Base-by-base conservation (phyloP, 2,888 invertebrate genomes). In the Perdita meconis region DNA sequence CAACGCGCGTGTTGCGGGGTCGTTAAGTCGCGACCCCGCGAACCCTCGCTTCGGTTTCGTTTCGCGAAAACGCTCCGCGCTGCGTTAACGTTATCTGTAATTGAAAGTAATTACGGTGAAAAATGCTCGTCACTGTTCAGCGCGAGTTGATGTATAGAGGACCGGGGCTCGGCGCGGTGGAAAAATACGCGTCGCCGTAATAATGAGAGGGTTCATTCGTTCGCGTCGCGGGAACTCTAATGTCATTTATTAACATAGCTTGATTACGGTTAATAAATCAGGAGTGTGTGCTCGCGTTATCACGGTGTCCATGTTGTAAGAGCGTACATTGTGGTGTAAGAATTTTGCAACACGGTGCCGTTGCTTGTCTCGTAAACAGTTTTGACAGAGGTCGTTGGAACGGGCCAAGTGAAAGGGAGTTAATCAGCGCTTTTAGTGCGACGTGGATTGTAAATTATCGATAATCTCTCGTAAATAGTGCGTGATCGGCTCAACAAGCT, bases 71-170 rank as follows among this genome's bases (percentile, higher is more conserved):
- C 63, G 50, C 64, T n/a, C 38, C 73, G 57, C 64, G 38, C 57
- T 74, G 57, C 65, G 64, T 65, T 74, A 74, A 74, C 74, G 64
- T 74, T 74, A 74, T 74, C 65, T 59, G 74, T 74, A 74, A 74
- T 74, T 74, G 74, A 74, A 74, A 64, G 75, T 74, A 74, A 74
- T 74, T 73, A 74, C 59, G 75, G 64, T 75, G 74, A 74, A 75
- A 75, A 75, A 75, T 75, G 74, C 26, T 19, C 30, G 64, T 30
- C 22, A 19, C 51, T 57, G 64, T 64, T 50, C 51, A 44, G 38
- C 75, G 44, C 38, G 65, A n/a, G 64, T 59, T 75, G 53, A 64
- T 59, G 53, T 38, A 22, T 26, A 26, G 38, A 42, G 8, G 24
- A n/a, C 1, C 3, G 38, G 16, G n/a, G 42, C 16, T 55, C 42